Conservation (phyloP, 2,113 vertebrate species). For the Alosa alosa region DNA sequence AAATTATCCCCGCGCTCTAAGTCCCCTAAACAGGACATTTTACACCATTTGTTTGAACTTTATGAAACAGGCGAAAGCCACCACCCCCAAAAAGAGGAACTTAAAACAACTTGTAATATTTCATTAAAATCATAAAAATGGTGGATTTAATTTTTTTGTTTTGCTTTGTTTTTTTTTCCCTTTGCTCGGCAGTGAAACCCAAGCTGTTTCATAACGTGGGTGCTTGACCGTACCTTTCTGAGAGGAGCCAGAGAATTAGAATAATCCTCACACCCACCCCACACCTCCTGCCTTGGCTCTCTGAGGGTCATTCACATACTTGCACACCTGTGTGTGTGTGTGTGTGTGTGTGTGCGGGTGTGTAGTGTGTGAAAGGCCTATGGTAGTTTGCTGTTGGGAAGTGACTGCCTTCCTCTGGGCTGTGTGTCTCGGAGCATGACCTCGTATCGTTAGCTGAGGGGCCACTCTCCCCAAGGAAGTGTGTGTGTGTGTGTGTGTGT, state of each 20-base stretch:
- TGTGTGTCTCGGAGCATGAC: not conserved
- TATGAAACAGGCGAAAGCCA: not conserved
- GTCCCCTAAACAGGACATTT: slow-evolving; percentile 31
- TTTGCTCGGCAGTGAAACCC: not conserved
- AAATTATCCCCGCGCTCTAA: slow-evolving; percentile 17
- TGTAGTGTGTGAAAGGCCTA: not conserved
- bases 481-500: not conserved
- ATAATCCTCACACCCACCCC: not conserved
- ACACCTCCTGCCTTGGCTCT: not conserved
- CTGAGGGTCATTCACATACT: not conserved
- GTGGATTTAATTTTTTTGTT: slow-evolving; percentile 23
- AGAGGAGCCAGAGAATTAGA: not conserved
- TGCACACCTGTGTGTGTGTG: not conserved
- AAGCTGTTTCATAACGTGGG: not conserved
- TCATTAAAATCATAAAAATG: slow-evolving; percentile 44
- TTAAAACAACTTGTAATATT: slow-evolving; percentile 37
- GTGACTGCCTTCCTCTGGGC: not conserved
- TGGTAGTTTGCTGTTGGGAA: too few species aligned
- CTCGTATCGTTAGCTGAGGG: not conserved
- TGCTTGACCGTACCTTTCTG: not conserved
- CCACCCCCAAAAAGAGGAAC: not conserved
- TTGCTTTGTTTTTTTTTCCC: not conserved
- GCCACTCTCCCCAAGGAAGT: not conserved
- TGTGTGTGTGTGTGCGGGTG: slow-evolving; percentile 6
- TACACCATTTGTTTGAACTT: slow-evolving; percentile 37